A percentile compares a stretch with the other conserved stretches of the same genome.
Evolutionary conservation across 2,113 vertebrate genomes (phyloP).

Genomic region (Alexandromys fortis): DNA sequence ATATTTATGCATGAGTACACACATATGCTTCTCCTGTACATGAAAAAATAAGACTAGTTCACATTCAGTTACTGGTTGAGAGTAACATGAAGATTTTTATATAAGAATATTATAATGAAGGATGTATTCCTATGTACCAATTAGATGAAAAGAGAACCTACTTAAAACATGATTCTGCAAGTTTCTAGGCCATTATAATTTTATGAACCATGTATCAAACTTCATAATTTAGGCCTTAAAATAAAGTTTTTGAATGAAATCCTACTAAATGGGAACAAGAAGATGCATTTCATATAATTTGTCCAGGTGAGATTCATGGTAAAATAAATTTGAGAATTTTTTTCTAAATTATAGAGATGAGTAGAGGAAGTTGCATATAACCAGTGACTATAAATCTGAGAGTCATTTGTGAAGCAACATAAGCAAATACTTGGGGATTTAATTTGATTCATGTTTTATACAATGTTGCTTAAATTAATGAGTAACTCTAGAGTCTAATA

Average conservation of each 20-base stretch:
- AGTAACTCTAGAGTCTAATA: background rate
- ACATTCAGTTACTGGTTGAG: background rate
- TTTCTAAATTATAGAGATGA: background rate
- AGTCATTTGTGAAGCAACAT: no score
- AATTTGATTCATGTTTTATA: background rate
- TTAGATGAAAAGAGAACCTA: background rate
- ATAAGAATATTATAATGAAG: background rate
- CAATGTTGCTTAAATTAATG: background rate
- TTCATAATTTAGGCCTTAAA: background rate
- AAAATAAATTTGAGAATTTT: background rate
- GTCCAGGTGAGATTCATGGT: background rate
- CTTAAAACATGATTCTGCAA: background rate
- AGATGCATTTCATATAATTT: background rate
- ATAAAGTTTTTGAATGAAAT: background rate
- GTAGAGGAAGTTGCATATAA: background rate
- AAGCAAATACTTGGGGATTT: background rate
- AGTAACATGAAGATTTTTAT: constrained; percentile 5
- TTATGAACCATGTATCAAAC: background rate
- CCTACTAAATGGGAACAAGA: background rate
- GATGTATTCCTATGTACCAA: background rate
- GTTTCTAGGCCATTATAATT: background rate
- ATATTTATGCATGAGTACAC: background rate
- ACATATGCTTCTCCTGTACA: background rate
- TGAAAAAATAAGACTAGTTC: background rate
- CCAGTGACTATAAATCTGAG: background rate